These are phyloP conservation scores for Eubasilissa regina DNA, from an alignment of 1,140 invertebrate species.

Conservation along the genomic window DNA sequence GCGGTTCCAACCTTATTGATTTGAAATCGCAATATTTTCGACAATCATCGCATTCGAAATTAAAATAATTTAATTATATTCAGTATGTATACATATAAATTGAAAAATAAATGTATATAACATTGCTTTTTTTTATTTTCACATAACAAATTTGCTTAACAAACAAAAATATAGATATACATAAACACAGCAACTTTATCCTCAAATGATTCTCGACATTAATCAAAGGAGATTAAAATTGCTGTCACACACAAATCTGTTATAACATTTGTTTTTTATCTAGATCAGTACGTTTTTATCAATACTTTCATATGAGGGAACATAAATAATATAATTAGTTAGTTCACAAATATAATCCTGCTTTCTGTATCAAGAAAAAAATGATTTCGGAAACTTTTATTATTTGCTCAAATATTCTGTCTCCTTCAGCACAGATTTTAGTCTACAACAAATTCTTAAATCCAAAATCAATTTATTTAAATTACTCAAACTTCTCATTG, in stretches of 20 bases:
- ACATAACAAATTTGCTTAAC: conserved; percentile 34
- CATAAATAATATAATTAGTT: background rate
- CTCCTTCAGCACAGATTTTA: too few species aligned
- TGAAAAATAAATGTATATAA: conserved; percentile 41
- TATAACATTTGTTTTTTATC: conserved; percentile 8
- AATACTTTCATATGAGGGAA: conserved; percentile 45
- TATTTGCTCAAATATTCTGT: too few species aligned
- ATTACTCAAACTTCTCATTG: too few species aligned
- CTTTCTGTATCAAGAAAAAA: too few species aligned
- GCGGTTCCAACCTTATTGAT: background rate
- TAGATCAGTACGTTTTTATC: conserved; percentile 39
- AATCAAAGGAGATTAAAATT: conserved; percentile 31
- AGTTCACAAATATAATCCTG: background rate
- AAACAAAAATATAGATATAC: conserved; percentile 1
- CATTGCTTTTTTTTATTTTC: conserved; percentile 41
- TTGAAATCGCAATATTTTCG: conserved; percentile 16
- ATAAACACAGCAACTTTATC: conserved; percentile 32
- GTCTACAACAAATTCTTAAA: too few species aligned
- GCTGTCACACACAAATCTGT: conserved; percentile 13
- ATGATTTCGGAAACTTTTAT: too few species aligned
- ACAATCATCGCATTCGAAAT: conserved; percentile 18
- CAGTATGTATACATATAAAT: conserved; percentile 34
- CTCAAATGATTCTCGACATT: conserved; percentile 39
- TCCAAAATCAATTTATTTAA: too few species aligned
- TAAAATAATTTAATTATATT: conserved; percentile 30